phyloP scores from a whole-genome alignment of 2,113 vertebrate species.

The Pterocles gutturalis region DNA sequence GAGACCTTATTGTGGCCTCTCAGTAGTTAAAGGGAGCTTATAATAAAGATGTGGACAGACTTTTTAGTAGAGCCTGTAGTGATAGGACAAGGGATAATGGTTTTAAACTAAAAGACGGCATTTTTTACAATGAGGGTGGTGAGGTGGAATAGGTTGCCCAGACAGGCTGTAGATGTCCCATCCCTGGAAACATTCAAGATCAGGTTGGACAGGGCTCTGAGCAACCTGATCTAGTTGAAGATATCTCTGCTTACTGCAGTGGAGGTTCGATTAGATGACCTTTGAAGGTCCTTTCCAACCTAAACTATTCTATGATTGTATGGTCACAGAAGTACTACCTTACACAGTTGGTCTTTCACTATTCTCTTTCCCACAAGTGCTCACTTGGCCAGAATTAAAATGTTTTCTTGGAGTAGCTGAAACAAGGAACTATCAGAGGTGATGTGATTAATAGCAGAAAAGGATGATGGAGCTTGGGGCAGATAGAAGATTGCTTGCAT shows the following conservation, averaged over 20 bases:
- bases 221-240: neutral
- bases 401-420: neutral
- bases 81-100: fast-evolving
- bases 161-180: neutral
- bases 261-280: neutral
- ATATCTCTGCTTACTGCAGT: neutral
- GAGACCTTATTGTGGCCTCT: neutral
- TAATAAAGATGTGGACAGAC: neutral
- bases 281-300: neutral
- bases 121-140: neutral
- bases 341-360: neutral
- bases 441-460: neutral
- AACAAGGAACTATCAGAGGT: neutral
- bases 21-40: neutral
- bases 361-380: neutral
- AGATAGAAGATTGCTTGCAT: neutral
- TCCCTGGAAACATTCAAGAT: neutral
- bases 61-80: neutral
- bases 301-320: neutral
- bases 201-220: neutral
- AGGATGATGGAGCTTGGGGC: neutral
- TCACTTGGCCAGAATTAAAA: neutral
- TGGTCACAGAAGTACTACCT: neutral
- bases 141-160: neutral
- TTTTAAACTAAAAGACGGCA: neutral